Conservation (phyloP, 2,113 vertebrate genomes). For the Notothenia coriiceps region DNA sequence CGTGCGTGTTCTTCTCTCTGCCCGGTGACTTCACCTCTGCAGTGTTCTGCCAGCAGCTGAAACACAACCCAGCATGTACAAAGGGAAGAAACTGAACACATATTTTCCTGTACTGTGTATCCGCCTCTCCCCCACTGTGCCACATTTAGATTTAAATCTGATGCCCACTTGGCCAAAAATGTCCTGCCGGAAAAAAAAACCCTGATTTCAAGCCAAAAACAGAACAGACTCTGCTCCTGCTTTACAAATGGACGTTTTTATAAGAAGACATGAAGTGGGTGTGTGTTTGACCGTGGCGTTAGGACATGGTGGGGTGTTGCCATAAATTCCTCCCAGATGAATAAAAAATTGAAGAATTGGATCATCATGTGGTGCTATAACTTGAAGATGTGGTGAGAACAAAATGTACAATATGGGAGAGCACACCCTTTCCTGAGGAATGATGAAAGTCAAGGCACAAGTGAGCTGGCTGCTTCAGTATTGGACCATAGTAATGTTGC, state of each 20-base stretch:
- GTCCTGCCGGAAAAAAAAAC: constrained; percentile 48
- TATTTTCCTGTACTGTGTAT: constrained; percentile 53
- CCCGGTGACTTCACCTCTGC: constrained; percentile 64
- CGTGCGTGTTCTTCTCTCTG: constrained; percentile 43
- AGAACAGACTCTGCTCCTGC: constrained; percentile 7
- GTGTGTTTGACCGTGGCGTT: background rate
- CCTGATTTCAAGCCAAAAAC: constrained; percentile 43
- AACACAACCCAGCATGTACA: constrained; percentile 52
- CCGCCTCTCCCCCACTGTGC: constrained; percentile 38
- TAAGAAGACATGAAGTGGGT: constrained; percentile 15
- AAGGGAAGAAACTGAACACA: constrained; percentile 58
- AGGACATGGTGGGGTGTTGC: constrained; percentile 1
- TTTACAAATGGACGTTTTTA: constrained; percentile 26
- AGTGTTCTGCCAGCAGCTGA: constrained; percentile 61
- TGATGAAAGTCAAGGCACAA: background rate
- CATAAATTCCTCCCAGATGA: constrained; percentile 47
- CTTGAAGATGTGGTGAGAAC: constrained; percentile 20
- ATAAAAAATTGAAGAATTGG: constrained; percentile 22
- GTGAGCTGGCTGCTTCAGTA: background rate
- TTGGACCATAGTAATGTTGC: too few species aligned
- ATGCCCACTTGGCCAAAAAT: constrained; percentile 59
- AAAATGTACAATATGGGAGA: constrained; percentile 18
- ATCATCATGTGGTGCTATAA: constrained; percentile 16
- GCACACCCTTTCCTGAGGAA: constrained; percentile 21
- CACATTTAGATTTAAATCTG: constrained; percentile 55